phyloP scores from a whole-genome alignment of 2,113 vertebrate genomes.

The Brachyhypopomus gauderio region DNA sequence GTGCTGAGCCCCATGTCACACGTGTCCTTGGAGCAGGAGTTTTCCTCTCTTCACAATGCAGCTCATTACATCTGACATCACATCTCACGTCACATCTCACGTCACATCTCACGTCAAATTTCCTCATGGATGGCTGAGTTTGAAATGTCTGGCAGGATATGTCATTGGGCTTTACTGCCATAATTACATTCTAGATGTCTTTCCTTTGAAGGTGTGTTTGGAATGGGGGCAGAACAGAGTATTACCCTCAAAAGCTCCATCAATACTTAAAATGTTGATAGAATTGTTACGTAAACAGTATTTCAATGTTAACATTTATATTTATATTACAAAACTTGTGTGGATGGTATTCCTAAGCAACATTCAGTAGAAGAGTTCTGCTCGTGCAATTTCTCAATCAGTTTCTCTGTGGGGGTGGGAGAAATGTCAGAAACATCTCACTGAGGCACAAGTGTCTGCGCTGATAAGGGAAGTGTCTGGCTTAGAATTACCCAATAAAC shows the following conservation, averaged over 20 bases:
- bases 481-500: slow-evolving; percentile 70
- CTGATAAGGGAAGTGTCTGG: slow-evolving; percentile 69
- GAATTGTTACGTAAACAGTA: not conserved
- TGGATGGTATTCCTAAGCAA: slow-evolving; percentile 54
- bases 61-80: no score
- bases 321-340: slow-evolving; percentile 16
- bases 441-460: slow-evolving; percentile 62
- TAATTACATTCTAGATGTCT: not conserved
- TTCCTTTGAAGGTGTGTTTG: not conserved
- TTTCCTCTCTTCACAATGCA: not conserved
- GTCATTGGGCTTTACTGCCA: not conserved
- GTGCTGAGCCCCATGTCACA: not conserved
- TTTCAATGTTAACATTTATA: no score
- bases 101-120: no score
- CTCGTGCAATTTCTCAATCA: slow-evolving; percentile 34
- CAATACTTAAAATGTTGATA: not conserved
- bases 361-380: slow-evolving; percentile 33
- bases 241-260: not conserved
- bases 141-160: not conserved
- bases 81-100: no score
- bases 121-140: no score
- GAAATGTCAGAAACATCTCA: slow-evolving; percentile 66
- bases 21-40: not conserved
- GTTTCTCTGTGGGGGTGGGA: slow-evolving; percentile 57
- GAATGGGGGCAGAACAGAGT: not conserved